Base-by-base conservation (phyloP, 2,888 invertebrate species). In the Bhutanitis thaidina region DNA sequence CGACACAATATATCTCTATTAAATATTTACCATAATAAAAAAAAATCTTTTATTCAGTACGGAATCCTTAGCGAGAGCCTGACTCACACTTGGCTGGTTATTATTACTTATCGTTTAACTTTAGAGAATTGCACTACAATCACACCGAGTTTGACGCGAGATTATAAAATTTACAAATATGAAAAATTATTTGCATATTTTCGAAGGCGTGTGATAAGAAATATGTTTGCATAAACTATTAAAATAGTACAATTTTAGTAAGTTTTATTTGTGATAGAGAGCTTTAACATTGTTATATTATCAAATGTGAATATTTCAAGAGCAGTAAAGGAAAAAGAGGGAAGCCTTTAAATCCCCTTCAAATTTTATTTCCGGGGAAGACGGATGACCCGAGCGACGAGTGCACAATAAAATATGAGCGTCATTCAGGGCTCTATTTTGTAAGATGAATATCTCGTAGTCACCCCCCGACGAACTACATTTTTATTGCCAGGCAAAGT, bases 341-440 rank as follows among this genome's bases (percentile, higher is more conserved):
- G 43, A 43, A 49, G 41, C 43, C 32, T 30, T 36, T 43, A 36
- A 49, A 49, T 49, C 49, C 49, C 49, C 52, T 46, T 55, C 45
- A 52, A 55, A 55, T 35, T 38, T 52, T 40, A 49, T 52, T 43
- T 49, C 49, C 40, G 46, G 20, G 32, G 37, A 13, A 43, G 37
- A 43, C 43, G 43, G 48, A 48, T 14, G 41, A 43, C 41, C 37
- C 43, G 30, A 38, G 29, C 37, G 36, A n/a, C 43, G 54, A 55
- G 54, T 55, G 52, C 49, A 52, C 45, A 43, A 46, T 51, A 55
- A 55, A 20, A 20, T 20, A 55, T 52, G 52, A 51, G 41, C 41
- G 36, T 43, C 49, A 49, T 49, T 49, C 35, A 37, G 14, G 41
- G 41, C 41, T 49, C 49, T 37, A 37, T 49, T 43, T 49, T 36